These are phyloP conservation scores for Drosophila sp. DNA, from an alignment of 1,140 invertebrate genomes.

Conservation along the genomic window DNA sequence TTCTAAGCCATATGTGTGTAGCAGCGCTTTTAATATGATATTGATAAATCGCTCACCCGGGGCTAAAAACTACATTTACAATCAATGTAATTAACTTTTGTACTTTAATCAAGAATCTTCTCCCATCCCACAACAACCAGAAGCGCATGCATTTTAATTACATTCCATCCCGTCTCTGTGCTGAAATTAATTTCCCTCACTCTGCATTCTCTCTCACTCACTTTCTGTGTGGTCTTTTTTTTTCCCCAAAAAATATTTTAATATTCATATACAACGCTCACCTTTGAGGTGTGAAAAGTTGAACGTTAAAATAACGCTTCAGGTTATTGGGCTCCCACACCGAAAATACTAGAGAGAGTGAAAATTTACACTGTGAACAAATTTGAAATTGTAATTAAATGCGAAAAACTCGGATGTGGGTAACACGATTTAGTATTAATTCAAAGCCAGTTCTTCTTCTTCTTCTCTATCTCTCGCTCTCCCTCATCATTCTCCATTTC, in stretches of 20 bases:
- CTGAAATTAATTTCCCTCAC: slow-evolving; percentile 1
- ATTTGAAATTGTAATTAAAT: slow-evolving; percentile 59
- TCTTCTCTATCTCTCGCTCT: background rate
- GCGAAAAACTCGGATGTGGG: background rate
- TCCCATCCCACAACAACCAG: too few species aligned
- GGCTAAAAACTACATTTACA: slow-evolving; percentile 3
- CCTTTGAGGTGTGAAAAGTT: slow-evolving; percentile 32
- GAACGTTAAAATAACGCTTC: slow-evolving; percentile 28
- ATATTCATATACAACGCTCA: slow-evolving; percentile 18
- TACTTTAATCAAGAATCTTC: slow-evolving; percentile 9
- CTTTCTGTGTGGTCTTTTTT: background rate
- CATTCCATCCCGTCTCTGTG: background rate
- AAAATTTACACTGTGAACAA: slow-evolving; percentile 1
- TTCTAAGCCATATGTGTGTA: background rate
- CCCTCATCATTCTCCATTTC: slow-evolving; percentile 13
- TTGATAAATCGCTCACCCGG: background rate
- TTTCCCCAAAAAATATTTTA: slow-evolving; percentile 4
- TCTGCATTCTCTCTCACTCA: background rate
- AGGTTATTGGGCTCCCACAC: slow-evolving; percentile 32
- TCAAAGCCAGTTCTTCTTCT: background rate
- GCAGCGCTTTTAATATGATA: slow-evolving; percentile 4
- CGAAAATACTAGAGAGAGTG: slow-evolving; percentile 3
- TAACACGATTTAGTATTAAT: slow-evolving; percentile 13
- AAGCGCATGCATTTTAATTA: slow-evolving; percentile 9
- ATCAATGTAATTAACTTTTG: slow-evolving; percentile 21